phyloP scores from a whole-genome alignment of 2,113 vertebrate genomes.

The Engraulis encrasicolus region DNA sequence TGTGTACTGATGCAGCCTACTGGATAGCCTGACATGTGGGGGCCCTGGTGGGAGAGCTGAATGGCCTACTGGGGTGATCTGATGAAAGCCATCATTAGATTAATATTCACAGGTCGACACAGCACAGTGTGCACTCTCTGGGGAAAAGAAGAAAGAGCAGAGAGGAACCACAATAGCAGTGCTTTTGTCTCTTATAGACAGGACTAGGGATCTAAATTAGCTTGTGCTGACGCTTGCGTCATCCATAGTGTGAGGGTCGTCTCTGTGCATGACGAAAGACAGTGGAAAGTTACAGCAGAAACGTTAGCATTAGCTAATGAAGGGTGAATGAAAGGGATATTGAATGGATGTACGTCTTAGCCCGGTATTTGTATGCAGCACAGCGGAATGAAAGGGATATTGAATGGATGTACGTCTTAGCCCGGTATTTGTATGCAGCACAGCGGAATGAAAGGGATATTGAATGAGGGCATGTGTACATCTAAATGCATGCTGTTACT shows the following conservation, averaged over 20 bases:
- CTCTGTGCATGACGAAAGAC: background rate
- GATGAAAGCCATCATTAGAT: constrained; percentile 62
- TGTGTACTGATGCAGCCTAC: too few relatives aligned
- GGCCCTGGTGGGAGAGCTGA: background rate
- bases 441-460: too few relatives aligned
- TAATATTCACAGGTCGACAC: constrained; percentile 61
- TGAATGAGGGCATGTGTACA: background rate
- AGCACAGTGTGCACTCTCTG: constrained; percentile 43
- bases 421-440: too few relatives aligned
- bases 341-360: too few relatives aligned
- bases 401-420: too few relatives aligned
- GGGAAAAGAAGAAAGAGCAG: background rate
- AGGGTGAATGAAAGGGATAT: background rate
- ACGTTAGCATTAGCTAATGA: background rate
- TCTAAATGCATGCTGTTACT: background rate
- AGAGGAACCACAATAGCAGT: too few relatives aligned
- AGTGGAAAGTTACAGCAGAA: background rate
- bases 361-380: too few relatives aligned
- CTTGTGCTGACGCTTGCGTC: background rate
- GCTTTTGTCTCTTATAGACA: background rate
- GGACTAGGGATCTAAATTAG: background rate
- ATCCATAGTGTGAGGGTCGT: background rate
- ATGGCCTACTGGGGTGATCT: background rate
- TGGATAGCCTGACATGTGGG: too few relatives aligned
- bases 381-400: too few relatives aligned